These are phyloP conservation scores for Macropis europaea DNA, from an alignment of 2,888 invertebrate genomes.

Conservation along the genomic window DNA sequence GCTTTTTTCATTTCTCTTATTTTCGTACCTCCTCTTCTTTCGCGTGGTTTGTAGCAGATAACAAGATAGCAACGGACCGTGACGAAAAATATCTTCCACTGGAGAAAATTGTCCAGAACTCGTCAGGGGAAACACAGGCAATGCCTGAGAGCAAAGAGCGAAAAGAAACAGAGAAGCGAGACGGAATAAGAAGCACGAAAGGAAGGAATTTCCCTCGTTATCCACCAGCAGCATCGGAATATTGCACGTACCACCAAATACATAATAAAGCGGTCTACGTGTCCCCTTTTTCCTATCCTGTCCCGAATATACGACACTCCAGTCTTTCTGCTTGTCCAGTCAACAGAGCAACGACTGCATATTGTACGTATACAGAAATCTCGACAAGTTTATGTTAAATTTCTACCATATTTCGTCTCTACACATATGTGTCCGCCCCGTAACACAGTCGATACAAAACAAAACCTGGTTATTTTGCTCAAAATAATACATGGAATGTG, in stretches of 20 bases:
- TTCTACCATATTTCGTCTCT: no score
- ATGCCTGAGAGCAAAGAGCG: conserved; percentile 9
- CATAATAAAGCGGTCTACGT: conserved; percentile 51
- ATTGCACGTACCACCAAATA: conserved; percentile 48
- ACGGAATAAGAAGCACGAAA: neutral
- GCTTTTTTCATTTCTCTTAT: conserved; percentile 11
- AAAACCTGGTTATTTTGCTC: no score
- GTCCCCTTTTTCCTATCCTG: conserved; percentile 5
- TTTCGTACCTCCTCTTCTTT: conserved; percentile 16
- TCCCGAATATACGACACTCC: neutral
- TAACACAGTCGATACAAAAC: no score
- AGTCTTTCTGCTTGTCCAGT: neutral
- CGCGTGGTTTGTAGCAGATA: conserved; percentile 62
- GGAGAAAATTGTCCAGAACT: conserved; percentile 72
- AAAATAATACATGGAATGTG: no score
- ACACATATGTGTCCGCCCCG: no score
- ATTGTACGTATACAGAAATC: neutral
- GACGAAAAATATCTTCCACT: conserved; percentile 69
- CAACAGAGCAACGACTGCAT: neutral
- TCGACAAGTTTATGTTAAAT: no score
- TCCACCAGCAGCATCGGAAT: conserved; percentile 47
- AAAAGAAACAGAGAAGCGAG: neutral
- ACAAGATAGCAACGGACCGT: conserved; percentile 74
- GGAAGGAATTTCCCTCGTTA: conserved; percentile 66
- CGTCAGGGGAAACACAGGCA: conserved; percentile 54